These are phyloP conservation scores for Isurus oxyrinchus DNA, from an alignment of 2,113 vertebrate species.

Conservation along the genomic window DNA sequence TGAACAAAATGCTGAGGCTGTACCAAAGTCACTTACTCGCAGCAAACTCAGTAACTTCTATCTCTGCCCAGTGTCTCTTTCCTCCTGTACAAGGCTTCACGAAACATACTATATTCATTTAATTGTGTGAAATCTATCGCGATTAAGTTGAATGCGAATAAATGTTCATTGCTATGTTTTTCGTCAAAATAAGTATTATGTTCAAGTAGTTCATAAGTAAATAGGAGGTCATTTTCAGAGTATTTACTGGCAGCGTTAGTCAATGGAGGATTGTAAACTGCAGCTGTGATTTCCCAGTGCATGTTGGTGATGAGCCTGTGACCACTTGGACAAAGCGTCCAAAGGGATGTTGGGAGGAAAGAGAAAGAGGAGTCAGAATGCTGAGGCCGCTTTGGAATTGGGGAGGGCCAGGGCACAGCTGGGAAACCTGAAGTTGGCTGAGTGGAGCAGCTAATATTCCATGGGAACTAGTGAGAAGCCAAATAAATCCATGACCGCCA, in stretches of 20 bases:
- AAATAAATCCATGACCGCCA: not conserved
- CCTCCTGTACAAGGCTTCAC: too few relatives aligned
- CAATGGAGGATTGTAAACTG: too few relatives aligned
- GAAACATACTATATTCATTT: not conserved
- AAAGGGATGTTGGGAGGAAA: not conserved
- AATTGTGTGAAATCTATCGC: not conserved
- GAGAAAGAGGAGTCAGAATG: not conserved
- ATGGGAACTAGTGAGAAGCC: not conserved
- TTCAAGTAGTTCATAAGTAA: not conserved
- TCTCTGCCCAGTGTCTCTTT: too few relatives aligned
- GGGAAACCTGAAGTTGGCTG: not conserved
- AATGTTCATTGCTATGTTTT: not conserved
- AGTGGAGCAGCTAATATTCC: not conserved
- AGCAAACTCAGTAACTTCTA: not conserved
- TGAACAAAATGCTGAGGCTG: too few relatives aligned
- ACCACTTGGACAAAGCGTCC: not conserved
- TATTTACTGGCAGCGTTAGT: not conserved
- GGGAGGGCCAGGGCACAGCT: not conserved
- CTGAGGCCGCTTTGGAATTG: not conserved
- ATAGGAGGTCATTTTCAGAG: not conserved
- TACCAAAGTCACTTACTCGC: not conserved
- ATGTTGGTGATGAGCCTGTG: not conserved
- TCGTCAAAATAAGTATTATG: not conserved
- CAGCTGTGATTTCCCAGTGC: not conserved
- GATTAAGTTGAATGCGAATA: not conserved